Evolutionary conservation across 2,113 vertebrate species (phyloP), one percentile per base, ranked within the genome.

Genomic region (Carassius auratus): DNA sequence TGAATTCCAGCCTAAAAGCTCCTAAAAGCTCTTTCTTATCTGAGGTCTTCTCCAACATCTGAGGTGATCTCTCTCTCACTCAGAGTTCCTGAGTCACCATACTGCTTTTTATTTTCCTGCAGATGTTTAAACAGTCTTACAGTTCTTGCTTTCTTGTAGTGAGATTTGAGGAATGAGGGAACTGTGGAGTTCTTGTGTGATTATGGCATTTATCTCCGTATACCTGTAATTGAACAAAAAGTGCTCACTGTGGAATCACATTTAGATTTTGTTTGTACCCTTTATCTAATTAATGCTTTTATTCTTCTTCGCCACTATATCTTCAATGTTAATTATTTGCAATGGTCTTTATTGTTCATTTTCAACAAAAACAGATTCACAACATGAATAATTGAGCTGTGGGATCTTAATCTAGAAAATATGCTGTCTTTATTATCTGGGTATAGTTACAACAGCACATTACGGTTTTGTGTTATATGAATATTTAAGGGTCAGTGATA

Each of bases 1-100:
- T 81, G 61, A 81, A 81, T 50, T 81, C 26, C 38, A 38, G 12
- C 7, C 21, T 62, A 45, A 62, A 42, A 79, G 77, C 77, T 81
- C 13, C 36, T 64, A 48, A 66, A 81, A 81, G 61, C 61, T 33
- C 42, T 33, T 7, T 81, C 8, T 50, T 68, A 14, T 42, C 57
- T 62, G 33, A 68, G 61, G 42, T 45, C 42, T 45, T 21, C 4
- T 3, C 33, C 21, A 78, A 62, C 36, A 15, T 12, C 21, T 62
- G 57, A 76, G 23, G 23, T 52, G 45, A 76, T 45, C 74, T 76
- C 45, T 76, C n/a, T 14, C 4, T 23, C 42, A 76, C n/a, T 76
- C 45, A 15, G 10, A 73, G 45, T 26, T 48, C 74, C 7, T 52
- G 74, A 81, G 45, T 68, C 61, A 33, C n/a, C 12, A 23, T 30